These are phyloP conservation scores for Buteo buteo DNA, from an alignment of 2,113 vertebrate species.

Conservation along the genomic window DNA sequence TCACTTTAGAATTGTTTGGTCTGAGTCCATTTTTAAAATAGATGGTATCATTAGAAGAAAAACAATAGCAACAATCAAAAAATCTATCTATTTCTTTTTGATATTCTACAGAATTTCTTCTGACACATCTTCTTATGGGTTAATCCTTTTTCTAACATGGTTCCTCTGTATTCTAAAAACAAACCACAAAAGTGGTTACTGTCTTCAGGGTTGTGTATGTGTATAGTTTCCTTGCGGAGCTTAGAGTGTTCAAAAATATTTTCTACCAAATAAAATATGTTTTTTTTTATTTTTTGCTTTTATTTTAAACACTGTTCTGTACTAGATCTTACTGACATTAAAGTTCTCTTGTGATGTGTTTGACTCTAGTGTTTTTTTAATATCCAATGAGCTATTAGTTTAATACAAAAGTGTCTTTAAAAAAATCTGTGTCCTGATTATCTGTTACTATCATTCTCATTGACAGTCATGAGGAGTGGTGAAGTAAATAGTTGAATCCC, in stretches of 20 bases:
- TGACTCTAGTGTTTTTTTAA: not conserved
- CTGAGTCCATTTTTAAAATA: constrained; percentile 21
- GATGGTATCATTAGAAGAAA: not conserved
- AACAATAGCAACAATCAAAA: not conserved
- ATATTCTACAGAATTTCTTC: not conserved
- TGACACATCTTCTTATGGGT: not conserved
- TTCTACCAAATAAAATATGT: not conserved
- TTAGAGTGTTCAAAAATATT: not conserved
- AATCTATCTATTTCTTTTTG: fast-evolving
- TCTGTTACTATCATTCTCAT: not conserved
- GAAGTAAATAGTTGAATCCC: not conserved
- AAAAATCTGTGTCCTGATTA: fast-evolving
- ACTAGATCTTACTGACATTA: not conserved
- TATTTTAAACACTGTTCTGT: not conserved
- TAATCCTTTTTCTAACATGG: not conserved
- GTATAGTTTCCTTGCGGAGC: not conserved
- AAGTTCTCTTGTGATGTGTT: not conserved
- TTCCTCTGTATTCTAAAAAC: not conserved
- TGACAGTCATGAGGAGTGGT: not conserved
- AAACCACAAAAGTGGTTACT: not conserved
- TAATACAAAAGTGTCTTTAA: not conserved
- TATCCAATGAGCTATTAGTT: not conserved
- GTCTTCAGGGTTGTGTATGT: not conserved
- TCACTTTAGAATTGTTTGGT: constrained; percentile 14
- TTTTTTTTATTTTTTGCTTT: not conserved